Evolutionary conservation across 2,888 invertebrate species (phyloP).

Genomic region (Dolichomitus sp.): DNA sequence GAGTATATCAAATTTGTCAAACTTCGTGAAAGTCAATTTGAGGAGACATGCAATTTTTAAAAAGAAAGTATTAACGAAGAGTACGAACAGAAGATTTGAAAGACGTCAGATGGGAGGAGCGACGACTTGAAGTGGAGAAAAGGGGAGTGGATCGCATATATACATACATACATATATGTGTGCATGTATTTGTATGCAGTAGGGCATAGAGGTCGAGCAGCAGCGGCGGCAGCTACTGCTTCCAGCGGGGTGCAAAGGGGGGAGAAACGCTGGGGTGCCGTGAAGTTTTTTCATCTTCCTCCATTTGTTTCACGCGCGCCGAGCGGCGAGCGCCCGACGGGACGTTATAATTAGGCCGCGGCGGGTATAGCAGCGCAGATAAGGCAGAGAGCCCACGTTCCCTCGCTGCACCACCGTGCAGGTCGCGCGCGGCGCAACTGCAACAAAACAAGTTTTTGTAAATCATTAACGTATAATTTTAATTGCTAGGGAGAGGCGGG

Average conservation of each 20-base stretch:
- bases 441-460: conserved; percentile 82
- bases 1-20: too few species aligned
- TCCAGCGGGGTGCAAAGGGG: not conserved
- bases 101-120: conserved; percentile 30
- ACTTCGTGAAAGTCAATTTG: not conserved
- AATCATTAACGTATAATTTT: conserved; percentile 83
- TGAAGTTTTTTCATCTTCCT: conserved; percentile 73
- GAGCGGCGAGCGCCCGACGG: conserved; percentile 57
- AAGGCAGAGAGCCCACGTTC: conserved; percentile 71
- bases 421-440: conserved; percentile 62
- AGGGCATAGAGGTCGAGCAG: conserved; percentile 62
- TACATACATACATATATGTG: not conserved
- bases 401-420: conserved; percentile 27
- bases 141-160: conserved; percentile 41
- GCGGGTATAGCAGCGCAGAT: conserved; percentile 68
- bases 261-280: conserved; percentile 28
- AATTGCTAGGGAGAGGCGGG: conserved; percentile 73
- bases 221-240: conserved; percentile 63
- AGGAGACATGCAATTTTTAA: not conserved
- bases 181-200: not conserved
- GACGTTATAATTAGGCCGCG: conserved; percentile 80
- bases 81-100: not conserved
- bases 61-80: not conserved
- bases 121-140: conserved; percentile 38
- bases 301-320: conserved; percentile 65